Evolutionary conservation across 2,888 invertebrate species (phyloP), one percentile per base, ranked within the genome.

Genomic region (Orgyia antiqua): DNA sequence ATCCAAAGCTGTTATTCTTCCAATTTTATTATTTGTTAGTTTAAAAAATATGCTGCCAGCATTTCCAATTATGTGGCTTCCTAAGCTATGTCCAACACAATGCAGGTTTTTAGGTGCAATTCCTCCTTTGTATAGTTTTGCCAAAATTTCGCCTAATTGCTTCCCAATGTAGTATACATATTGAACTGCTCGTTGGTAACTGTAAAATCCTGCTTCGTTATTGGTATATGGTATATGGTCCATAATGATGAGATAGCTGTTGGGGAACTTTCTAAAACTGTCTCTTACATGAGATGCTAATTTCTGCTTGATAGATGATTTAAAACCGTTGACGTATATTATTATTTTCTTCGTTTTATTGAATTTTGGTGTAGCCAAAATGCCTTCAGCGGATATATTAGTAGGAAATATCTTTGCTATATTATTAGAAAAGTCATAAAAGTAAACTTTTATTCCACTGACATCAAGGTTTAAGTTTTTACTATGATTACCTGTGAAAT

Each of bases 151-250:
- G 0, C 63, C 79, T 21, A 84, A 33, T 0, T 75, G 75, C 42
- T 62, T 72, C 0, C 83, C 86, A 12, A 84, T 79, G 21, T 76
- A 80, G 51, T 80, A 56, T 2, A 79, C 74, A 30, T 83, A 69
- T 39, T 53, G 67, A 3, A 83, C 80, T 0, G 84, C 74, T 31
- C 83, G 60, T 34, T 77, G 76, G 36, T 84, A 86, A 36, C 69
- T 76, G 1, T 71, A 63, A n/a, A 59, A 43, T 0, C 82, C 82
- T 18, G 62, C 56, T 0, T 62, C 63, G 15, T 74, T 68, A 25
- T 83, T 70, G 0, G 84, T 86, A 39, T 84, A 86, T 0, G 57
- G 57, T 1, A 78, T 79, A 48, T 84, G 86, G 27, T 86, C 84
- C 0, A 84, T 45, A 8, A 86, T 80, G 21, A 83, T 76, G 1